Base-by-base conservation (phyloP, 2,797 vertebrate genomes). In the Chaunax sp. region DNA sequence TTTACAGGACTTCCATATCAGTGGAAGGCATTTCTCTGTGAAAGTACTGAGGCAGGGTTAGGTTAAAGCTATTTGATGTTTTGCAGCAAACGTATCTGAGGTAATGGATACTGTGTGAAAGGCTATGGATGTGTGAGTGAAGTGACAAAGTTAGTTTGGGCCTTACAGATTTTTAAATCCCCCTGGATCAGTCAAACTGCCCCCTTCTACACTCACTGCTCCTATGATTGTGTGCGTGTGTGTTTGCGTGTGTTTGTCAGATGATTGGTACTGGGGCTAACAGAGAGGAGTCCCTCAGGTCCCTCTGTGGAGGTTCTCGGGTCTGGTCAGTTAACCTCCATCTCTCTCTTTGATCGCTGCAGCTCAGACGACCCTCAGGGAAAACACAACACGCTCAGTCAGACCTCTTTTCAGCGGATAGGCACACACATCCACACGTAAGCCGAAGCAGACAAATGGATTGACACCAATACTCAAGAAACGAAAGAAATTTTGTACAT, bases 141-240 rank as follows among this genome's bases (percentile, higher is more conserved):
- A 91, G 84, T 93, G 90, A 92, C 92, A 93, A 90, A 93, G 89
- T 92, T 90, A 91, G 89, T 93, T 93, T 92, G 87, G 87, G 86
- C 87, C 83, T 89, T 83, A 85, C 86, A 85, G 87, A 88, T 93
- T 89, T 91, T 81, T 72, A 80, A 87, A 82, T 86, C 89, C 90
- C 90, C 19, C 66, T 0, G 87, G 90, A 88, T 90, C 84, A 47
- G 66, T 88, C 85, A 82, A 77, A 87, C 77, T 87, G 86, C 83
- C 85, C 87, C 72, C 72, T 69, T 66, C 67, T 47, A 75, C 67
- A 72, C 83, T 86, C 72, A 53, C 69, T 30, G 67, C 83, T 89
- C 71, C 62, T 53, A 72, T 82, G 86, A 89, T 86, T 87, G 79
- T 79, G 80, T 77, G 78, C 75, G 73, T 72, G 62, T 75, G 87